Base-by-base conservation (phyloP, 1,140 invertebrate genomes). In the Drosophila guanche region DNA sequence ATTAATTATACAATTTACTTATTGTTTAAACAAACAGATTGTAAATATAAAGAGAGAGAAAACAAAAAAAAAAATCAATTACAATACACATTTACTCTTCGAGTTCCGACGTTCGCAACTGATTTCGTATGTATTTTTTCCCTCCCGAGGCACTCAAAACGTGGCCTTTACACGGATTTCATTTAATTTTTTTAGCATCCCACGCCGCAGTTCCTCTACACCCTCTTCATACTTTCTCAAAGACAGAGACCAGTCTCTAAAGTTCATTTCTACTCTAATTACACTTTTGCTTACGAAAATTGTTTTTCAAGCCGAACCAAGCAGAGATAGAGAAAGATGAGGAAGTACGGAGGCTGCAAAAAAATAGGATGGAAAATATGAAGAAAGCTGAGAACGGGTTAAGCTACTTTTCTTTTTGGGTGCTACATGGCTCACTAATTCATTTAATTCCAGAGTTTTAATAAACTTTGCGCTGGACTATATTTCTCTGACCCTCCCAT, bases 391-490 rank as follows among this genome's bases (percentile, higher is more conserved):
- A 29, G 57, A 58, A 73, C 22, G 57, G 70, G 72, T 60, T 72
- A 81, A 80, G 72, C 77, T 57, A 81, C 57, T 76, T 67, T 50
- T 80, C 73, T 63, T 62, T 72, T 72, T 72, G 67, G 20, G 41
- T 41, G 48, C 83, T 88, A 59, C 88, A 86, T 86, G 83, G 83
- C 88, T 86, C 83, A 86, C 83, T 86, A 86, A 86, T 86, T 86
- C 83, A 86, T 86, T 86, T 86, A 86, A 86, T 86, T 86, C 83
- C 88, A 86, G 83, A 86, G 83, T 86, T 86, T 86, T 86, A 86
- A 86, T 86, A 86, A 86, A 86, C 83, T 86, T 86, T 86, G 78
- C 80, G 73, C 80, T 62, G 73, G 51, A 81, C 69, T 73, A 79
- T 79, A 78, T 86, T 86, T 81, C 75, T 69, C 67, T 63, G 63